phyloP scores from a whole-genome alignment of 1,140 invertebrate species.

The Nasonia giraulti region DNA sequence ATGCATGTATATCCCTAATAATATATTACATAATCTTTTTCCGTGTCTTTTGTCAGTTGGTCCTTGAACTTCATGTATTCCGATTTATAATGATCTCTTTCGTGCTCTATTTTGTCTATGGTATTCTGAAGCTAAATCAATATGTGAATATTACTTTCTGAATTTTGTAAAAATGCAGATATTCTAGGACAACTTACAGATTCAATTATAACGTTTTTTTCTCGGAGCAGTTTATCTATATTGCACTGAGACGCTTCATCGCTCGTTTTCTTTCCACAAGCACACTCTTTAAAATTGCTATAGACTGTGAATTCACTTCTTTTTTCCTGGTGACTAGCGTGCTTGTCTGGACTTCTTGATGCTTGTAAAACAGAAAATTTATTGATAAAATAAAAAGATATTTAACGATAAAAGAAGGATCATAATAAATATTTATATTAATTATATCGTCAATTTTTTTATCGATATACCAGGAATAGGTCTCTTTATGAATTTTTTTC shows the following conservation, averaged over 20 bases:
- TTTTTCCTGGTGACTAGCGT: neutral
- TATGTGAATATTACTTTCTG: slow-evolving; percentile 28
- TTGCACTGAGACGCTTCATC: slow-evolving; percentile 1
- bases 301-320: slow-evolving; percentile 6
- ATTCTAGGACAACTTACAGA: slow-evolving; percentile 34
- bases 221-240: slow-evolving; percentile 23
- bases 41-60: slow-evolving; percentile 63
- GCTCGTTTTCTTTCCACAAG: neutral
- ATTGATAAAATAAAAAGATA: neutral
- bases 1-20: slow-evolving; percentile 48
- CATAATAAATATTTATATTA: neutral
- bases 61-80: slow-evolving; percentile 73
- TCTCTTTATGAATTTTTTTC: neutral
- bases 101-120: slow-evolving; percentile 68
- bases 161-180: neutral
- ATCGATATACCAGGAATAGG: neutral
- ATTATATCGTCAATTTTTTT: neutral
- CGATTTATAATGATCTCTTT: slow-evolving; percentile 74
- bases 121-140: slow-evolving; percentile 61
- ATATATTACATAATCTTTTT: slow-evolving; percentile 67
- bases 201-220: slow-evolving; percentile 48
- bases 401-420: neutral
- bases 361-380: slow-evolving; percentile 21
- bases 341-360: slow-evolving; percentile 26
- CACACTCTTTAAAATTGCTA: neutral